Conservation (phyloP, 2,113 vertebrate genomes). For the Theristicus caerulescens region DNA sequence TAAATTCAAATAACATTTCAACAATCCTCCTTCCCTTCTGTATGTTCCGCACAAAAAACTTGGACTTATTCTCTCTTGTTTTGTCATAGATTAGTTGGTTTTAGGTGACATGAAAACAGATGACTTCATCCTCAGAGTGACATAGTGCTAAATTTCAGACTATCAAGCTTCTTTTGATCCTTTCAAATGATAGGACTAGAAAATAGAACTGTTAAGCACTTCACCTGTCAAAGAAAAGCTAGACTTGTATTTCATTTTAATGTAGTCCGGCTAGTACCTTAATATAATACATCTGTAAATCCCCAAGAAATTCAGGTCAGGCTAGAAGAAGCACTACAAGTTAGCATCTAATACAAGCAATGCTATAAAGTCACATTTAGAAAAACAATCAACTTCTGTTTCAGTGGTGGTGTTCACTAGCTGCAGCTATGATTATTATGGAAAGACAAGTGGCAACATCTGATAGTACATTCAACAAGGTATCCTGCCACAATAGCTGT, state of each 20-base stretch:
- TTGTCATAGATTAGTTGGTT: neutral
- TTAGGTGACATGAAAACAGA: neutral
- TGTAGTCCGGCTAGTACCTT: neutral
- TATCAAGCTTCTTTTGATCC: neutral
- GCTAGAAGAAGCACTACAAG: neutral
- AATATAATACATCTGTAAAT: conserved; percentile 20
- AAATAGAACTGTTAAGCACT: conserved; percentile 9
- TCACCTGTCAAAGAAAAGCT: conserved; percentile 27
- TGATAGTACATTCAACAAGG: neutral
- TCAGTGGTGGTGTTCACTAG: neutral
- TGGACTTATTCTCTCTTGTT: neutral
- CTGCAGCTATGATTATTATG: neutral
- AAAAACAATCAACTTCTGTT: neutral
- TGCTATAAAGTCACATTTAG: neutral
- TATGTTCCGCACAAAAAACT: neutral
- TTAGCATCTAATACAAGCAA: neutral
- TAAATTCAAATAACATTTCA: neutral
- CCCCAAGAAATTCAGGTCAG: conserved; percentile 5
- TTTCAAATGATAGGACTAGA: neutral
- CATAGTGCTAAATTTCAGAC: neutral
- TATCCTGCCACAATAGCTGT: neutral
- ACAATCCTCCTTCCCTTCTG: neutral
- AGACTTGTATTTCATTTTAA: conserved; percentile 20
- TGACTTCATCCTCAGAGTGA: neutral
- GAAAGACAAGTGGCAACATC: neutral